phyloP scores from a whole-genome alignment of 2,888 invertebrate species.

The Caenorhabditis sulstoni region DNA sequence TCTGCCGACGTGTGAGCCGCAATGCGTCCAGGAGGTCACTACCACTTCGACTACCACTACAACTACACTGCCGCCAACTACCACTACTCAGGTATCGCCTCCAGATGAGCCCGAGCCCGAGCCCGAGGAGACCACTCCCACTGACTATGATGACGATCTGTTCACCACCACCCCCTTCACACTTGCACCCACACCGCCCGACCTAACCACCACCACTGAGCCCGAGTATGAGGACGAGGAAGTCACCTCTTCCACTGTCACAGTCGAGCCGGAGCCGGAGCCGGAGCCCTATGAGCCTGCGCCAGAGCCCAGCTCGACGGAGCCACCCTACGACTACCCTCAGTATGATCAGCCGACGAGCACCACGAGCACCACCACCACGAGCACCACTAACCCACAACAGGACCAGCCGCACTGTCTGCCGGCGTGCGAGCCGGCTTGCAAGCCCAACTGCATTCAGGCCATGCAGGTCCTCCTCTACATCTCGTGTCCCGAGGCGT shows the following conservation, averaged over 20 bases:
- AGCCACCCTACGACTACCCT: constrained; percentile 47
- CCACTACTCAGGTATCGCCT: constrained; percentile 48
- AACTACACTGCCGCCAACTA: neutral
- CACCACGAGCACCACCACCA: too few relatives aligned
- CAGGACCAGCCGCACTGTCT: constrained; percentile 32
- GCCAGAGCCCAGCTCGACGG: constrained; percentile 25
- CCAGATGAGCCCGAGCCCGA: constrained; percentile 21
- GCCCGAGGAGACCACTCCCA: constrained; percentile 13
- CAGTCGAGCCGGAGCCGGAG: constrained; percentile 5
- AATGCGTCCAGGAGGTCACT: constrained; percentile 47
- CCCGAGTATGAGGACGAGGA: constrained; percentile 10
- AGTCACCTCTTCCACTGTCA: constrained; percentile 8
- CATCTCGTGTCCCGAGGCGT: constrained; percentile 53
- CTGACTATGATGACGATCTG: constrained; percentile 26
- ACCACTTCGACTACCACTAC: constrained; percentile 26
- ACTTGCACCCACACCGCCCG: neutral
- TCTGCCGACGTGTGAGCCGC: constrained; percentile 61
- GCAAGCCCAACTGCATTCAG: constrained; percentile 39
- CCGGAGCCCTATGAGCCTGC: constrained; percentile 22
- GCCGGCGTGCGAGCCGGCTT: constrained; percentile 55
- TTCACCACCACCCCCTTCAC: too few relatives aligned
- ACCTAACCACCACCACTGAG: constrained; percentile 3
- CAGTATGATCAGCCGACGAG: constrained; percentile 53
- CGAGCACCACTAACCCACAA: constrained; percentile 26
- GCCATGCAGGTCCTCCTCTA: constrained; percentile 50